These are phyloP conservation scores for Eleutherodactylus coqui DNA, from an alignment of 2,797 vertebrate genomes.

Conservation along the genomic window DNA sequence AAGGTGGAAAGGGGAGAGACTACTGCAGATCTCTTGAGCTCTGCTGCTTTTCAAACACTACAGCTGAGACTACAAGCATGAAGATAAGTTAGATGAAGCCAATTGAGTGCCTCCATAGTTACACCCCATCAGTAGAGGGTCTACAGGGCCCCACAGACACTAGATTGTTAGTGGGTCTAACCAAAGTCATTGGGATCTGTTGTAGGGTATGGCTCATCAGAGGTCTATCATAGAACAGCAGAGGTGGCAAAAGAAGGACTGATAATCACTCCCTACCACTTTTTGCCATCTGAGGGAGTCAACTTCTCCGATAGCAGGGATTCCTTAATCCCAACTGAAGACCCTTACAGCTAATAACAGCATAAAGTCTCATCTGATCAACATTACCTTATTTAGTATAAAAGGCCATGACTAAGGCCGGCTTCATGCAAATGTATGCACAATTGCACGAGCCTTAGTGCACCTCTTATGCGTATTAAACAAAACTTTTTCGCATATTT, in stretches of 20 bases:
- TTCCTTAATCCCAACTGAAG: background rate
- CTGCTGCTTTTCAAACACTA: background rate
- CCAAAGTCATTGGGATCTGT: background rate
- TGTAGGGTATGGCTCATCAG: background rate
- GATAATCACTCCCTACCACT: background rate
- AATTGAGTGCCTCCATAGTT: background rate
- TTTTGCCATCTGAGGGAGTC: background rate
- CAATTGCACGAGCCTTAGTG: too few relatives aligned
- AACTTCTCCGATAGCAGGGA: background rate
- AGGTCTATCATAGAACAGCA: background rate
- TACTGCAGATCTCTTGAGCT: background rate
- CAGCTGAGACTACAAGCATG: background rate
- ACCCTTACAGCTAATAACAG: background rate
- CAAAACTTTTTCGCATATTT: too few relatives aligned
- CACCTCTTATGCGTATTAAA: too few relatives aligned
- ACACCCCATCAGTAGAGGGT: background rate
- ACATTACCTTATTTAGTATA: background rate
- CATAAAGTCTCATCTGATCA: background rate
- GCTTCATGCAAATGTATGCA: too few relatives aligned
- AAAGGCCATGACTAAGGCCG: too few relatives aligned
- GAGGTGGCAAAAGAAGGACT: too few relatives aligned
- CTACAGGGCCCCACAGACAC: background rate
- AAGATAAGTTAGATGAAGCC: background rate
- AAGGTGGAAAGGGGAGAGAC: background rate
- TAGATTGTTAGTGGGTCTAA: background rate